Evolutionary conservation across 2,113 vertebrate genomes (phyloP).

Genomic region (Orthonyx spaldingii): DNA sequence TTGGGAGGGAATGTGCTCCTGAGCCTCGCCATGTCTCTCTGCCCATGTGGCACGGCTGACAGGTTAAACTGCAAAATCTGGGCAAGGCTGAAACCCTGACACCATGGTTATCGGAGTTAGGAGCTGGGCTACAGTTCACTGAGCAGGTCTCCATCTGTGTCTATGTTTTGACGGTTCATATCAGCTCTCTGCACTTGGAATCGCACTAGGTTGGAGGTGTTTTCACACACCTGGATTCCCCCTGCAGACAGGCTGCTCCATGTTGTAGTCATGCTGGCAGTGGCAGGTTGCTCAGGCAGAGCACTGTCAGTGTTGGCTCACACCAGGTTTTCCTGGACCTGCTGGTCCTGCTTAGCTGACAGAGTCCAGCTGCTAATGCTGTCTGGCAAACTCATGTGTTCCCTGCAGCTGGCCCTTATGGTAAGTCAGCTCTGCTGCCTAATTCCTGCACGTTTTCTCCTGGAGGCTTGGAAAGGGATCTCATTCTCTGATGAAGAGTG

Average conservation of each 20-base stretch:
- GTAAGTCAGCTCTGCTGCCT: not conserved
- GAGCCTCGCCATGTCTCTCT: not conserved
- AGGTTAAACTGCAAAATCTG: not conserved
- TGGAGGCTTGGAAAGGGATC: not conserved
- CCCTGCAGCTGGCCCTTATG: not conserved
- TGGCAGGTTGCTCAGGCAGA: not conserved
- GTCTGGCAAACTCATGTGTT: not conserved
- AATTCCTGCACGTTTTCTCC: not conserved
- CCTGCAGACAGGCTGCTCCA: not conserved
- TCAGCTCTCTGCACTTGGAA: not conserved
- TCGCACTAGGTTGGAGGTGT: not conserved
- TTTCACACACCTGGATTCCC: not conserved
- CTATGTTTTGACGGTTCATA: not conserved
- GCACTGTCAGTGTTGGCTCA: not conserved
- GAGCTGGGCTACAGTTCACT: not conserved
- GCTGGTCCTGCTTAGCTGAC: not conserved
- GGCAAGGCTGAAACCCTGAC: not conserved
- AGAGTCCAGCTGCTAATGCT: not conserved
- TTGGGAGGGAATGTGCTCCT: not conserved
- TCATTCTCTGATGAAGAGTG: not conserved
- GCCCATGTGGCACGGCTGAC: rapidly evolving
- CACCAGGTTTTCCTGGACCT: not conserved
- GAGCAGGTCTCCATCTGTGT: not conserved
- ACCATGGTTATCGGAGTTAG: rapidly evolving
- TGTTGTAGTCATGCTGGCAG: rapidly evolving